Percentiles rank a stretch among this genome's conserved stretches.
These are phyloP conservation scores for Alectoris magna DNA, from an alignment of 2,797 vertebrate genomes.

Conservation along the genomic window DNA sequence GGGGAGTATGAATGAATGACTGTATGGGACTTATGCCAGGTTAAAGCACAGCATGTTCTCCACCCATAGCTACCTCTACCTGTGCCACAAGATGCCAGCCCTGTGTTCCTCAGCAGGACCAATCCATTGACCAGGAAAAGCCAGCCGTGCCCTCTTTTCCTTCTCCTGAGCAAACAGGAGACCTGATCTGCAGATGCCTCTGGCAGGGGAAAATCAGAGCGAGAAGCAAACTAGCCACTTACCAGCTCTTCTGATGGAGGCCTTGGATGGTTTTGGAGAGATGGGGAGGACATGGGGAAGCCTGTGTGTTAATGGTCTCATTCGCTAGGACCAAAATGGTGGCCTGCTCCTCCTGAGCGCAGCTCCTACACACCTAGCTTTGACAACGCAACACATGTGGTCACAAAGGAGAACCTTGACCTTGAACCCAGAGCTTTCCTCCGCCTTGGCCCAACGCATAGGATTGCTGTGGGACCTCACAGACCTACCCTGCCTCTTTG, in stretches of 20 bases:
- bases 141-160: not conserved
- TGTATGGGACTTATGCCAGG: not conserved
- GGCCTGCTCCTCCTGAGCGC: not conserved
- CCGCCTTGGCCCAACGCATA: not conserved
- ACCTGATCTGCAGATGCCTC: not conserved
- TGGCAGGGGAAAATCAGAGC: not conserved
- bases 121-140: not conserved
- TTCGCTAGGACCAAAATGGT: not conserved
- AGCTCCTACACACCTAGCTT: fast-evolving
- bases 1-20: not conserved
- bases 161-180: not conserved
- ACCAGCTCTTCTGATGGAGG: not conserved
- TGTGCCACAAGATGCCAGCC: not conserved
- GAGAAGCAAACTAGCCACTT: not conserved
- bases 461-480: not conserved
- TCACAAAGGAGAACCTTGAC: not conserved
- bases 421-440: not conserved
- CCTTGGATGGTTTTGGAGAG: not conserved
- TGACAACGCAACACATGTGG: not conserved
- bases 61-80: not conserved
- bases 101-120: fast-evolving
- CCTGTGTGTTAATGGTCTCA: not conserved
- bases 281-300: not conserved
- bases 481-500: not conserved
- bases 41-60: not conserved